Conservation (phyloP, 1,140 invertebrate genomes). For the Charaxes varanes region DNA sequence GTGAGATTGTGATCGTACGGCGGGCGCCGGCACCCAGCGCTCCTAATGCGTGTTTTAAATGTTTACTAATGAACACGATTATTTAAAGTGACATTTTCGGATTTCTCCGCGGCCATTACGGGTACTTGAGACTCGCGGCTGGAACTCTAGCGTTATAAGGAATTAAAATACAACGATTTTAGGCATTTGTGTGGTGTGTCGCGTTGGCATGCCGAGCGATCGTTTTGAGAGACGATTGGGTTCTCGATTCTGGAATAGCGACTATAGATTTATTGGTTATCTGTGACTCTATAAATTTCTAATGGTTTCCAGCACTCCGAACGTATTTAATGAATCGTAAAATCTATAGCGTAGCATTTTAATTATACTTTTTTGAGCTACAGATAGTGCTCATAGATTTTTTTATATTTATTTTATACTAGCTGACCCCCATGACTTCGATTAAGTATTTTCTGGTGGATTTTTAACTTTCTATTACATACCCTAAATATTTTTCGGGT, state of each 20-base stretch:
- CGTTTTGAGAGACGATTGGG: background rate
- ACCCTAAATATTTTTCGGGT: too few species aligned
- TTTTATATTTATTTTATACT: too few species aligned
- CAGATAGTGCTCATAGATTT: too few species aligned
- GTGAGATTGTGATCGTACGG: constrained; percentile 49
- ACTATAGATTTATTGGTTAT: too few species aligned
- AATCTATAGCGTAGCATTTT: too few species aligned
- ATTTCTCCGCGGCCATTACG: constrained; percentile 52
- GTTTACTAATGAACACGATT: constrained; percentile 71
- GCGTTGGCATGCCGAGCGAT: constrained; percentile 23
- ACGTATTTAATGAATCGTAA: background rate
- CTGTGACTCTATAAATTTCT: too few species aligned
- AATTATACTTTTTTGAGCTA: too few species aligned
- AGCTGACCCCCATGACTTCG: too few species aligned
- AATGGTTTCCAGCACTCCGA: background rate
- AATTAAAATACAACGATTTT: constrained; percentile 50
- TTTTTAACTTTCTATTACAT: too few species aligned
- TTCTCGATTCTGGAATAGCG: background rate
- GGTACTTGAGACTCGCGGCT: constrained; percentile 33
- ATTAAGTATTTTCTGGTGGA: too few species aligned
- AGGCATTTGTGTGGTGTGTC: constrained; percentile 33
- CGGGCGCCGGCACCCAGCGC: constrained; percentile 57
- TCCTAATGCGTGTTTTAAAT: constrained; percentile 69
- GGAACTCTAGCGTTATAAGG: constrained; percentile 22
- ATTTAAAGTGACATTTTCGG: constrained; percentile 70